Percentiles rank a stretch among this genome's conserved stretches.
Evolutionary conservation across 2,888 invertebrate species (phyloP).

Genomic region (Phaedon cochleariae): DNA sequence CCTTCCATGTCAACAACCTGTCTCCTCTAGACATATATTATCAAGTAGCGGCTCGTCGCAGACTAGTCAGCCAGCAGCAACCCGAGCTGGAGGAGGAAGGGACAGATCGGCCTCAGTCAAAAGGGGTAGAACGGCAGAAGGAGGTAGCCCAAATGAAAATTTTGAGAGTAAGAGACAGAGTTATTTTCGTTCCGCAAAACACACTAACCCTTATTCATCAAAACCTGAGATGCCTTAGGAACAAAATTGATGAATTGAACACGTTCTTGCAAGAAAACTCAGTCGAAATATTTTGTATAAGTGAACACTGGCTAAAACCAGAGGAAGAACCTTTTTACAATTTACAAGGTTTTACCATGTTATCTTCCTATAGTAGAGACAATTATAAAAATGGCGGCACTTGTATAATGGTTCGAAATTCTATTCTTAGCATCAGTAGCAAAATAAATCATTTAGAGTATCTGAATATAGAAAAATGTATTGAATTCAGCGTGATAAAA

Average conservation of each 20-base stretch:
- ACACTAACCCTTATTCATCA: not conserved
- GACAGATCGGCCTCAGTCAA: not conserved
- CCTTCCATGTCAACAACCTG: no score
- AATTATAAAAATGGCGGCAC: not conserved
- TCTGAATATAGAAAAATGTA: not conserved
- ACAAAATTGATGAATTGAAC: not conserved
- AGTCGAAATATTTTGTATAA: not conserved
- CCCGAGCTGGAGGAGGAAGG: not conserved
- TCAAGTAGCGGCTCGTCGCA: not conserved
- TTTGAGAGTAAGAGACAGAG: not conserved
- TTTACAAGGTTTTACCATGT: not conserved
- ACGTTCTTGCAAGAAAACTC: not conserved
- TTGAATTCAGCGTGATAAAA: slow-evolving; percentile 11
- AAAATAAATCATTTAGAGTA: slow-evolving; percentile 1
- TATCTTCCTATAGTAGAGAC: not conserved
- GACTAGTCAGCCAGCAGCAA: not conserved
- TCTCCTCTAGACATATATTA: not conserved
- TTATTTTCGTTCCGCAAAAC: not conserved
- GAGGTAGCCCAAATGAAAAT: not conserved
- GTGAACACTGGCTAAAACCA: not conserved
- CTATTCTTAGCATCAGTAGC: not conserved
- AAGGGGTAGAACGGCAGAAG: not conserved
- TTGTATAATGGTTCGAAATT: not conserved
- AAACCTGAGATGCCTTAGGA: not conserved
- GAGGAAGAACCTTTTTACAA: not conserved